Conservation (phyloP, 2,797 vertebrate species). For the Eulemur coronatus region DNA sequence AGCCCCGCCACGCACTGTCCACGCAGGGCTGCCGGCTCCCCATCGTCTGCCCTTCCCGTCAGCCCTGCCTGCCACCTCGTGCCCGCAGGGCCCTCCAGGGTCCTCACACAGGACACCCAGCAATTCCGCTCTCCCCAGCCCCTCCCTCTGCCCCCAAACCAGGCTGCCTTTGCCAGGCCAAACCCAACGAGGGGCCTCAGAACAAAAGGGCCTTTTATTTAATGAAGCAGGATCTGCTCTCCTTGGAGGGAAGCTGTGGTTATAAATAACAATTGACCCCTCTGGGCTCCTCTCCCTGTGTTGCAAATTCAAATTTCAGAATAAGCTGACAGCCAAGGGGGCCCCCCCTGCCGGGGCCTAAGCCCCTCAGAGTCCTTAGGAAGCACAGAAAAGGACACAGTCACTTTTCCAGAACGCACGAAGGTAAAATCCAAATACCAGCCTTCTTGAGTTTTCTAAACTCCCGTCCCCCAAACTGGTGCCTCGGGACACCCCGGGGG, state of each 20-base stretch:
- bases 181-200: neutral
- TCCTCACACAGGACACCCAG: neutral
- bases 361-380: neutral
- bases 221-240: neutral
- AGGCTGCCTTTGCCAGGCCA: neutral
- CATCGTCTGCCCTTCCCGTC: neutral
- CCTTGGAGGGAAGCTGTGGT: neutral
- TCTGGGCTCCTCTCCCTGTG: neutral
- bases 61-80: neutral
- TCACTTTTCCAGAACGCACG: neutral
- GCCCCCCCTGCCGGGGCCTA: neutral
- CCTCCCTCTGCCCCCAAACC: neutral
- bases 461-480: neutral
- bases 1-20: too few relatives aligned
- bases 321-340: neutral
- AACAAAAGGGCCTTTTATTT: constrained; percentile 59
- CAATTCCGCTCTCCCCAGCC: neutral
- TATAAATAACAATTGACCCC: neutral
- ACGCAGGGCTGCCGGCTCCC: neutral
- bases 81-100: neutral
- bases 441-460: neutral
- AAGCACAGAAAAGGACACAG: neutral
- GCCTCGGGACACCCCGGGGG: neutral
- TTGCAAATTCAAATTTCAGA: neutral
- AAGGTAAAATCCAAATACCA: neutral